Conservation (phyloP, 1,140 invertebrate species). For the Watersipora subatra region DNA sequence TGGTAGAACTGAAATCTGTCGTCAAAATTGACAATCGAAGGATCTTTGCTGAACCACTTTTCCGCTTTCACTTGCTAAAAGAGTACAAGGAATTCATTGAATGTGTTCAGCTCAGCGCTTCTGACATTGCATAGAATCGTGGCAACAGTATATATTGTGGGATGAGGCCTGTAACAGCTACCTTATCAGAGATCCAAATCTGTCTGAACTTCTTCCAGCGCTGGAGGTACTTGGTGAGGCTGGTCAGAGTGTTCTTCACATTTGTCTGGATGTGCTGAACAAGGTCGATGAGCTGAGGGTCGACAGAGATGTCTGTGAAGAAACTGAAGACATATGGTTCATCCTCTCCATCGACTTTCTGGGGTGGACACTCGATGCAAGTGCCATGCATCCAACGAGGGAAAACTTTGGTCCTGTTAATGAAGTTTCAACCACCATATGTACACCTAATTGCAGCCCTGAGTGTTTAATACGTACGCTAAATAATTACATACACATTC, state of each 20-base stretch:
- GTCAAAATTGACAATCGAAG: slow-evolving; percentile 60
- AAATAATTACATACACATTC: too few species aligned
- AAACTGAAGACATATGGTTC: slow-evolving; percentile 53
- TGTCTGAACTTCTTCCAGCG: slow-evolving; percentile 63
- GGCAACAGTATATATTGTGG: too few species aligned
- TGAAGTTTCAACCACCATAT: too few species aligned
- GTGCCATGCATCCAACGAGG: slow-evolving; percentile 70
- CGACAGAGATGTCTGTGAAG: slow-evolving; percentile 61
- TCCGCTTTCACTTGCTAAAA: slow-evolving; percentile 40
- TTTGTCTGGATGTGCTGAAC: slow-evolving; percentile 53
- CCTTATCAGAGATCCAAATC: slow-evolving; percentile 69
- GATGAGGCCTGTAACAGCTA: too few species aligned
- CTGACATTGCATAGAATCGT: too few species aligned
- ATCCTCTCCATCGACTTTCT: slow-evolving; percentile 43
- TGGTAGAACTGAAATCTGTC: slow-evolving; percentile 69
- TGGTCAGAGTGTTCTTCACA: slow-evolving; percentile 48
- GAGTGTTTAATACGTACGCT: too few species aligned
- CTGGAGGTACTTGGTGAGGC: slow-evolving; percentile 52
- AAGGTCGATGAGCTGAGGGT: slow-evolving; percentile 51
- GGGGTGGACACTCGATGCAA: slow-evolving; percentile 55
- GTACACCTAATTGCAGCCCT: too few species aligned
- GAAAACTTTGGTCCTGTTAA: slow-evolving; percentile 53
- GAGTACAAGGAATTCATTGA: slow-evolving; percentile 2
- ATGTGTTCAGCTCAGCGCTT: neutral
- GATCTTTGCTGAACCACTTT: slow-evolving; percentile 57